Evolutionary conservation across 2,113 vertebrate genomes (phyloP).

Genomic region (Patagioenas fasciata): DNA sequence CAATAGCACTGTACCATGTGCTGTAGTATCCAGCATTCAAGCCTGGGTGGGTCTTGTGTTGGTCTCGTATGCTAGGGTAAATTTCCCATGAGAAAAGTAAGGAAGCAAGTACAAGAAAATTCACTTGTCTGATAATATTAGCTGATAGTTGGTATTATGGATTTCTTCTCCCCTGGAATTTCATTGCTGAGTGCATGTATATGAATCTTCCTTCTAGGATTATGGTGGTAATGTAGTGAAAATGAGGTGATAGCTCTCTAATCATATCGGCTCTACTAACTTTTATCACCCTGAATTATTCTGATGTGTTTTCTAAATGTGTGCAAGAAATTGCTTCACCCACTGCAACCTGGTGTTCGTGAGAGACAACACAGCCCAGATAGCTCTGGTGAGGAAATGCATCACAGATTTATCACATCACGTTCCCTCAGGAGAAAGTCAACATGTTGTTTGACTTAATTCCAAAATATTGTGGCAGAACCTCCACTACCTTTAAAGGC

Average conservation of each 20-base stretch:
- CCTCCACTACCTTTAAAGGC: background rate
- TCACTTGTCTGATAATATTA: background rate
- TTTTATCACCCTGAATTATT: background rate
- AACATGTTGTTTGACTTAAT: constrained; percentile 2
- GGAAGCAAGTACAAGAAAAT: background rate
- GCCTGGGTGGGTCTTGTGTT: background rate
- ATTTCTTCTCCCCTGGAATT: background rate
- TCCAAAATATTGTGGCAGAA: background rate
- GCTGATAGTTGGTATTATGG: background rate
- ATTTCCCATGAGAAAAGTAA: background rate
- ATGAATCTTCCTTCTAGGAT: background rate
- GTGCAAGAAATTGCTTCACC: constrained; percentile 22
- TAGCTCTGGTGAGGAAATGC: background rate
- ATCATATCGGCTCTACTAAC: background rate
- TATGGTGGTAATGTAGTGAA: background rate
- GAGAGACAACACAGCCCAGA: background rate
- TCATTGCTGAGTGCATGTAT: background rate
- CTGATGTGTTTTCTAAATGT: background rate
- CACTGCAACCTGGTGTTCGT: background rate
- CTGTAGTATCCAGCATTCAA: background rate
- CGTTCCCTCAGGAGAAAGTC: background rate
- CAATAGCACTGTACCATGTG: background rate
- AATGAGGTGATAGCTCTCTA: background rate
- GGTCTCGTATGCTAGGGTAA: background rate
- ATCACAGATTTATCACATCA: background rate